Evolutionary conservation across 1,140 invertebrate species (phyloP).

Genomic region (Aphidius ervi): DNA sequence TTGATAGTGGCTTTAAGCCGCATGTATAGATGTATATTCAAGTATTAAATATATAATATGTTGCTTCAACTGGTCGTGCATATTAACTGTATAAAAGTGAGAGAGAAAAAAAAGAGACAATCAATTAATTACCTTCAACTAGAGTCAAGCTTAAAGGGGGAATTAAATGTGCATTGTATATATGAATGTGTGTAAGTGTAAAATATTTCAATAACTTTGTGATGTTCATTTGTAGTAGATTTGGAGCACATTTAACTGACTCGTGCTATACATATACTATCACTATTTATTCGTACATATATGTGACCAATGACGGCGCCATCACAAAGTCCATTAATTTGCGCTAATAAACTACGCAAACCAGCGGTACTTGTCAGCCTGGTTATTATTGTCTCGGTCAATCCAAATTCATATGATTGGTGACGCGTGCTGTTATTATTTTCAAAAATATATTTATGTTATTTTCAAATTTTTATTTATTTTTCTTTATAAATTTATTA

Average conservation of each 20-base stretch:
- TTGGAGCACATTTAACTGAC: slow-evolving; percentile 34
- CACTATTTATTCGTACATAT: not conserved
- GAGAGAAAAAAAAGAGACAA: too few relatives aligned
- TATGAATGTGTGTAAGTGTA: too few relatives aligned
- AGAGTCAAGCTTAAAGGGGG: not conserved
- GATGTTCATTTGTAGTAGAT: slow-evolving; percentile 32
- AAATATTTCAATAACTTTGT: too few relatives aligned
- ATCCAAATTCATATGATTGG: not conserved
- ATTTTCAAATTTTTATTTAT: slow-evolving; percentile 1
- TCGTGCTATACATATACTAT: slow-evolving; percentile 17
- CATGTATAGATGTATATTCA: too few relatives aligned
- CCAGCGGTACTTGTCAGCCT: slow-evolving; percentile 11
- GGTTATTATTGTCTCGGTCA: not conserved
- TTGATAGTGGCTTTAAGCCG: too few relatives aligned
- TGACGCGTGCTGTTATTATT: not conserved
- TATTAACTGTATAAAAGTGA: slow-evolving; percentile 3
- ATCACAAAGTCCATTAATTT: slow-evolving; percentile 45
- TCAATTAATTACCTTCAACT: slow-evolving; percentile 1
- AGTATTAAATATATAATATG: too few relatives aligned
- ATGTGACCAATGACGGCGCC: slow-evolving; percentile 17
- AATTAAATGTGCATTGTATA: slow-evolving; percentile 34
- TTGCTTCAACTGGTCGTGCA: not conserved
- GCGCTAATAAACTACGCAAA: slow-evolving; percentile 37
- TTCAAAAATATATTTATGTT: not conserved
- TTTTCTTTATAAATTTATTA: too few relatives aligned